Percentiles rank a stretch among this genome's conserved stretches.
phyloP scores from a whole-genome alignment of 2,113 vertebrate species.

The Sterrhoptilus dennistouni region DNA sequence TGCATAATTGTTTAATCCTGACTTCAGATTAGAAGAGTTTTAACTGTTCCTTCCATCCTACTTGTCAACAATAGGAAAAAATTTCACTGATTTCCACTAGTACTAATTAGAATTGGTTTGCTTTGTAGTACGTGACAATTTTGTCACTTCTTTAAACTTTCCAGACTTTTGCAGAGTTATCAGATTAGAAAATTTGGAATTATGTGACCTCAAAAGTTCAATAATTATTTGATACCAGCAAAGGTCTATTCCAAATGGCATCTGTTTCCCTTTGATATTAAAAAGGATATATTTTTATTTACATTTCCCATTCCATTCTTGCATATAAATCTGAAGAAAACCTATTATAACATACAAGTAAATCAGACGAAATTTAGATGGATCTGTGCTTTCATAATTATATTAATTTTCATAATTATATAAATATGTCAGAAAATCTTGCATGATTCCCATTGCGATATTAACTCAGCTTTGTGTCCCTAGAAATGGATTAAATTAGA shows the following conservation, averaged over 20 bases:
- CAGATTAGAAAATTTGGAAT: background rate
- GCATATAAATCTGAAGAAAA: background rate
- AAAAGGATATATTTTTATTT: background rate
- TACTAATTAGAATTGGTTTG: background rate
- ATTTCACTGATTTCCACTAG: background rate
- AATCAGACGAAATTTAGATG: background rate
- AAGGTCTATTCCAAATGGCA: background rate
- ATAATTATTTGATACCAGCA: background rate
- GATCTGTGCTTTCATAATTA: background rate
- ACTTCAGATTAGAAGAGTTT: background rate
- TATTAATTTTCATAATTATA: background rate
- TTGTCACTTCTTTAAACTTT: background rate
- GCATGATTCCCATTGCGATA: background rate
- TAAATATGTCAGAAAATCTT: background rate
- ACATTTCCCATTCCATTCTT: background rate
- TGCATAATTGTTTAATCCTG: background rate
- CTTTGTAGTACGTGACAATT: background rate
- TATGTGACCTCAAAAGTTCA: background rate
- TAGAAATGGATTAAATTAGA: background rate
- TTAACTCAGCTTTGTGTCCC: background rate
- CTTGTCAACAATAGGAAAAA: background rate
- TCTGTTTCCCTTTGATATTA: background rate
- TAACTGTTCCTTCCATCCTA: background rate
- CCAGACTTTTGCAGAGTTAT: background rate
- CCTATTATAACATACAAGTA: background rate